phyloP scores from a whole-genome alignment of 2,888 invertebrate species.

The Barypeithes pellucidus region DNA sequence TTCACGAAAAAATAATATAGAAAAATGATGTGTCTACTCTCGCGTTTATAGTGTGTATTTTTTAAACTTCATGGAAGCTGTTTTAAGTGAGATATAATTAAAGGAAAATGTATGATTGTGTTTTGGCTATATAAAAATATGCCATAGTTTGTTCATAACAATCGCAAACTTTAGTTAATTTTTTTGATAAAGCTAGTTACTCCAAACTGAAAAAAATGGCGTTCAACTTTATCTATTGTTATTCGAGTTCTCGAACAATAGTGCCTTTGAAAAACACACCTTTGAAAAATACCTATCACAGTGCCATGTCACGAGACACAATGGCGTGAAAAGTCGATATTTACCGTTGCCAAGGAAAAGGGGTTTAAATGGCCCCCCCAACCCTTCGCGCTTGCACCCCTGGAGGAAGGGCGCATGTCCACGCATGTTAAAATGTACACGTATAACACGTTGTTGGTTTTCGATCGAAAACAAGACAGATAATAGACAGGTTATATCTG shows the following conservation, averaged over 20 bases:
- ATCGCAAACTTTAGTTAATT: too few relatives aligned
- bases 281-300: constrained; percentile 16
- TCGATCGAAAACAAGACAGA: constrained; percentile 14
- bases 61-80: too few relatives aligned
- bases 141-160: too few relatives aligned
- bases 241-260: neutral
- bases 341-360: constrained; percentile 63
- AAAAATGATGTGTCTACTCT: neutral
- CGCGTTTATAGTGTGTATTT: neutral
- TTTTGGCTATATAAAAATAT: too few relatives aligned
- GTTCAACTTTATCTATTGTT: constrained; percentile 1
- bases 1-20: too few relatives aligned
- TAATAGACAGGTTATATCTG: neutral
- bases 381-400: constrained; percentile 57
- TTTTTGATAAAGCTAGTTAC: too few relatives aligned
- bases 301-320: constrained; percentile 40
- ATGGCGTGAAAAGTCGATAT: constrained; percentile 64
- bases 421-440: constrained; percentile 58
- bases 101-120: too few relatives aligned
- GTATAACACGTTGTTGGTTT: constrained; percentile 49
- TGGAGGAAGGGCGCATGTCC: constrained; percentile 61
- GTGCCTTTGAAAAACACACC: neutral
- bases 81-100: too few relatives aligned
- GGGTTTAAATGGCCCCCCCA: constrained; percentile 58
- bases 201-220: neutral